Percentiles rank a stretch among this genome's conserved stretches.
These are phyloP conservation scores for Heliothis peltigera DNA, from an alignment of 2,888 invertebrate genomes.

Conservation along the genomic window DNA sequence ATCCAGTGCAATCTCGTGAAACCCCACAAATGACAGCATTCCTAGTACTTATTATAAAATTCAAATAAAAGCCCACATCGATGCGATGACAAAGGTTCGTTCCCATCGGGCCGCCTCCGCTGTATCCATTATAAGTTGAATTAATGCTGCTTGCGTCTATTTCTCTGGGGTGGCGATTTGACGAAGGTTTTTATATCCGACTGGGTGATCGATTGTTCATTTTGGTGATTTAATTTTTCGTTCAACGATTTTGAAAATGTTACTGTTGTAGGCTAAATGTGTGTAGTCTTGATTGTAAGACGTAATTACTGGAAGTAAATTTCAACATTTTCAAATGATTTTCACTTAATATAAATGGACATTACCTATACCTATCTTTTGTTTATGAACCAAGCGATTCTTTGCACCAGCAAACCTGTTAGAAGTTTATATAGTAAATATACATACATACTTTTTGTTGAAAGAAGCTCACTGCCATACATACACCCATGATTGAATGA, in stretches of 20 bases:
- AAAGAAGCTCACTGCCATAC: too few relatives aligned
- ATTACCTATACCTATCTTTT: too few relatives aligned
- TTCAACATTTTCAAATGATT: too few relatives aligned
- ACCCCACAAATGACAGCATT: slow-evolving; percentile 37
- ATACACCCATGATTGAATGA: too few relatives aligned
- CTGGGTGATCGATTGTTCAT: slow-evolving; percentile 37
- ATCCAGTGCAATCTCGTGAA: slow-evolving; percentile 39
- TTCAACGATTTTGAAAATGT: not conserved
- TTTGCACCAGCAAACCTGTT: too few relatives aligned
- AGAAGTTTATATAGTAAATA: too few relatives aligned
- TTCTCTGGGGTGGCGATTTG: slow-evolving; percentile 68
- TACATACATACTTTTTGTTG: too few relatives aligned
- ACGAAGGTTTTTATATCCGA: slow-evolving; percentile 65
- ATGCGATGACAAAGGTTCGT: slow-evolving; percentile 76
- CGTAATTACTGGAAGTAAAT: too few relatives aligned
- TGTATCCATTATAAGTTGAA: slow-evolving; percentile 84
- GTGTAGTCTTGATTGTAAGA: not conserved
- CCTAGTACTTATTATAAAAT: slow-evolving; percentile 66
- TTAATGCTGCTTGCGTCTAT: slow-evolving; percentile 74
- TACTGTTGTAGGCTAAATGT: not conserved
- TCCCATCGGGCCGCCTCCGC: slow-evolving; percentile 66
- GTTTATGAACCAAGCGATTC: too few relatives aligned
- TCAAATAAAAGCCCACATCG: slow-evolving; percentile 77
- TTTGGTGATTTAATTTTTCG: slow-evolving; percentile 17
- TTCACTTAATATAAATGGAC: too few relatives aligned